phyloP scores from a whole-genome alignment of 2,888 invertebrate genomes.

The Portevinia maculata region DNA sequence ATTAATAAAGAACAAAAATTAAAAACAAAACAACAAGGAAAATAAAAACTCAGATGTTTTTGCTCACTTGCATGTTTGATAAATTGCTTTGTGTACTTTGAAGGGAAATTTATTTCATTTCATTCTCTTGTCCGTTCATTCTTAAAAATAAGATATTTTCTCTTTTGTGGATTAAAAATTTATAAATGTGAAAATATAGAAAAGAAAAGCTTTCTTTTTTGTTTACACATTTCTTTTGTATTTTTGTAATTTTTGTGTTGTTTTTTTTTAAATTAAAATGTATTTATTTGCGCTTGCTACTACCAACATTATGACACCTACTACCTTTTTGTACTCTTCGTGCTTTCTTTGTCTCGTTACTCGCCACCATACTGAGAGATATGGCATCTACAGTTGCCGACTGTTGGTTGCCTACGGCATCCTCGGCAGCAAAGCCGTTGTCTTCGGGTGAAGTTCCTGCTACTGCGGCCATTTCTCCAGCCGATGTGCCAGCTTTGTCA shows the following conservation, averaged over 20 bases:
- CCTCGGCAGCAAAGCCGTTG: slow-evolving; percentile 23
- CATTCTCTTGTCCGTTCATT: slow-evolving; percentile 15
- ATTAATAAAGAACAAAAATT: slow-evolving; percentile 5
- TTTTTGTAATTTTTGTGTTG: slow-evolving; percentile 36
- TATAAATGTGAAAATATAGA: slow-evolving; percentile 42
- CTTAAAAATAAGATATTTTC: slow-evolving; percentile 21
- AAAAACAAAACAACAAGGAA: slow-evolving; percentile 2
- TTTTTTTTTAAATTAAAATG: slow-evolving; percentile 17
- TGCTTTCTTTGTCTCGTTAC: slow-evolving; percentile 82
- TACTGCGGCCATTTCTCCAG: slow-evolving; percentile 10
- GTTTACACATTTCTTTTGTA: slow-evolving; percentile 51
- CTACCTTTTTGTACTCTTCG: slow-evolving; percentile 83
- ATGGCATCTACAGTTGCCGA: slow-evolving; percentile 75
- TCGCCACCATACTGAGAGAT: slow-evolving; percentile 75
- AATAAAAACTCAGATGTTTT: slow-evolving; percentile 10
- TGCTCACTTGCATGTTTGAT: slow-evolving; percentile 4
- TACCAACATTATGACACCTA: slow-evolving; percentile 81
- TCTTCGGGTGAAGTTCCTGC: slow-evolving; percentile 22
- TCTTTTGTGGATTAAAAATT: slow-evolving; percentile 37
- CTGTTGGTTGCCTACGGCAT: slow-evolving; percentile 33
- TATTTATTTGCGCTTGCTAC: slow-evolving; percentile 81
- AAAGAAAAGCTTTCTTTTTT: slow-evolving; percentile 26
- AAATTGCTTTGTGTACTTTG: slow-evolving; percentile 21
- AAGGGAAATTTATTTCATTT: slow-evolving; percentile 28
- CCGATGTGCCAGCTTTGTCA: slow-evolving; percentile 51